Percentiles rank a stretch among this genome's conserved stretches.
phyloP scores from a whole-genome alignment of 2,797 vertebrate species.

The Sciurus carolinensis region DNA sequence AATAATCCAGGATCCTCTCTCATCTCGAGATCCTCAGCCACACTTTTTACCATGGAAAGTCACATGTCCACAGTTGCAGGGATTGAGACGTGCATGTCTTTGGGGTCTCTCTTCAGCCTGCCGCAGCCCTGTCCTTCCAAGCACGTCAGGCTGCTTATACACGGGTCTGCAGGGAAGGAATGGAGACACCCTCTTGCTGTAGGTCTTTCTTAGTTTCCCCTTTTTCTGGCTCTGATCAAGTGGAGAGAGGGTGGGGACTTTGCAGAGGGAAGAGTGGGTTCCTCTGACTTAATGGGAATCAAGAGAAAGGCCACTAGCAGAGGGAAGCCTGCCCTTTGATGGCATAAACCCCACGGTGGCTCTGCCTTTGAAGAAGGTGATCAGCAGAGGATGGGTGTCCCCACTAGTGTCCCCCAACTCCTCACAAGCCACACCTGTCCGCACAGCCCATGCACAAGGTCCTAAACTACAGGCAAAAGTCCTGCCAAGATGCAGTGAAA shows the following conservation, averaged over 20 bases:
- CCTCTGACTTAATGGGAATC: neutral
- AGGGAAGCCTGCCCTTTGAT: fast-evolving
- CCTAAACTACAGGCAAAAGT: too few species aligned
- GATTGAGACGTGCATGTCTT: fast-evolving
- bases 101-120: too few species aligned
- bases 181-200: fast-evolving
- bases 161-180: fast-evolving
- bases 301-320: neutral
- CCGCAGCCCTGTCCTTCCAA: neutral
- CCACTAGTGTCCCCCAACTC: neutral
- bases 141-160: fast-evolving
- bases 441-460: fast-evolving
- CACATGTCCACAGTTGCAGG: fast-evolving
- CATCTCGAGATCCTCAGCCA: neutral
- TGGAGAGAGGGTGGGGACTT: neutral
- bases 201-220: neutral
- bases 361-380: too few species aligned
- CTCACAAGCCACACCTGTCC: neutral
- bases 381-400: neutral
- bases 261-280: neutral
- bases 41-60: neutral
- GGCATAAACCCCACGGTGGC: fast-evolving
- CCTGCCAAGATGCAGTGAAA: fast-evolving
- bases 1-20: neutral
- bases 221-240: neutral